phyloP scores from a whole-genome alignment of 2,113 vertebrate genomes.

The Alaudala cheleensis region DNA sequence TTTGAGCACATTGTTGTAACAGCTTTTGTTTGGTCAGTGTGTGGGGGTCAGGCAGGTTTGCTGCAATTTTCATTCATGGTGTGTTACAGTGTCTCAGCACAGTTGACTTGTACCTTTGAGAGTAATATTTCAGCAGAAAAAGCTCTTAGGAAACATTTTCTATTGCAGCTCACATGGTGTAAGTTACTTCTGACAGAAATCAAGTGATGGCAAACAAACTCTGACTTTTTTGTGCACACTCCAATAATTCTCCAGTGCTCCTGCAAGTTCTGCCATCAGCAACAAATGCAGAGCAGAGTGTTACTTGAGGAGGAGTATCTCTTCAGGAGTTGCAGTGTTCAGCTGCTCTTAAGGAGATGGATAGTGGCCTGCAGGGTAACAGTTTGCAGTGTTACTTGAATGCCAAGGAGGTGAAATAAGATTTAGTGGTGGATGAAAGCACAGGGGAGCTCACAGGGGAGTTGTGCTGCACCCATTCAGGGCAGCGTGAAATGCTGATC shows the following conservation, averaged over 20 bases:
- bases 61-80: neutral
- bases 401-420: neutral
- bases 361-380: neutral
- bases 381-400: neutral
- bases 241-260: neutral
- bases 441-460: neutral
- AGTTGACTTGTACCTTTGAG: neutral
- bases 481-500: neutral
- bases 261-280: neutral
- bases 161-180: neutral
- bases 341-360: neutral
- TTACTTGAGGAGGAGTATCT: neutral
- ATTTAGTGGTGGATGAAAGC: neutral
- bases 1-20: neutral
- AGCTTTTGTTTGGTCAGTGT: neutral
- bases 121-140: neutral
- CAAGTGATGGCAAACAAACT: neutral
- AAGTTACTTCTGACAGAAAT: neutral
- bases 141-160: neutral
- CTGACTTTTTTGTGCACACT: neutral
- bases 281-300: neutral
- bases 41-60: neutral
- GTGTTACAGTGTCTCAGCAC: neutral
- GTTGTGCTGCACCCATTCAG: rapidly evolving
- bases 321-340: neutral